Evolutionary conservation across 2,797 vertebrate species (phyloP).

Genomic region (Hemitrygon akajei): DNA sequence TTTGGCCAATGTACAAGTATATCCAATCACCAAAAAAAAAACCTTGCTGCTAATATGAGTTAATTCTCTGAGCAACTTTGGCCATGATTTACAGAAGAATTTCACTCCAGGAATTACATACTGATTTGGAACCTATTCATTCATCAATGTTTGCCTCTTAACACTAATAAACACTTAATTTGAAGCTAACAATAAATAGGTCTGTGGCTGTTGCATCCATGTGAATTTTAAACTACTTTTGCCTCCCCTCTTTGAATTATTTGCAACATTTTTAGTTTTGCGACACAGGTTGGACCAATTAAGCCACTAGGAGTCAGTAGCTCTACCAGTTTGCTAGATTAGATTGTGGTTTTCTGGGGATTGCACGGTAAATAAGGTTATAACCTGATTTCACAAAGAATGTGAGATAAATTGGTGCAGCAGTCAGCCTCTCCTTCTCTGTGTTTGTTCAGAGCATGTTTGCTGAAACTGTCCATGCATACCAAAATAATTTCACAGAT

Average conservation of each 20-base stretch:
- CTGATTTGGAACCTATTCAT: neutral
- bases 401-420: neutral
- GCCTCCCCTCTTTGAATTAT: neutral
- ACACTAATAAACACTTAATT: constrained; percentile 11
- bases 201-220: constrained; percentile 11
- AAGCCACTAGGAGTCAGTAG: constrained; percentile 26
- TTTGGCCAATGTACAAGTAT: neutral
- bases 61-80: neutral
- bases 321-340: constrained; percentile 17
- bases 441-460: neutral
- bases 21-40: neutral
- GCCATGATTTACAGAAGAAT: neutral
- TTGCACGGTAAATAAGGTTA: neutral
- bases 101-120: neutral
- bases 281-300: neutral
- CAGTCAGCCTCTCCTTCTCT: neutral
- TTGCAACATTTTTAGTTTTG: neutral
- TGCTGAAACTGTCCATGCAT: no score
- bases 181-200: neutral
- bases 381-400: neutral
- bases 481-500: constrained; percentile 9
- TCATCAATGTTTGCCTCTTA: constrained; percentile 23
- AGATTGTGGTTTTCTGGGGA: constrained; percentile 1
- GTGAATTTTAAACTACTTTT: neutral
- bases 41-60: neutral